Base-by-base conservation (phyloP, 2,113 vertebrate species). In the Pandion haliaetus region DNA sequence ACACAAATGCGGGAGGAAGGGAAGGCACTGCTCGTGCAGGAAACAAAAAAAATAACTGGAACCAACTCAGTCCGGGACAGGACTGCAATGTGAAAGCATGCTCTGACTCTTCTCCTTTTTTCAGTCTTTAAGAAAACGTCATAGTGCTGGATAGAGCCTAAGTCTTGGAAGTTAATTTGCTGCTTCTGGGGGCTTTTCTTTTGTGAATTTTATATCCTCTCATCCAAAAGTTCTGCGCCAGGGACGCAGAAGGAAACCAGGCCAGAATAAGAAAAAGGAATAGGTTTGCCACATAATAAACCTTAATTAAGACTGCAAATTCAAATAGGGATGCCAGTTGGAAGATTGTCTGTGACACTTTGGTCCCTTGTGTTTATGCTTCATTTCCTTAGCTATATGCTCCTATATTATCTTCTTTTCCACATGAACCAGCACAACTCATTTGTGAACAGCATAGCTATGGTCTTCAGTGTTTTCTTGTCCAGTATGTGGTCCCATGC, bases 1-100 rank as follows among this genome's bases (percentile, higher is more conserved):
- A n/a, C 5, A 54, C 3, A 67, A 47, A 71, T n/a, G 7, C 0
- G 0, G 18, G 13, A 55, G n/a, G 45, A 49, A 86, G 9, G 9
- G 13, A 76, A 80, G 15, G 13, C 12, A 28, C 9, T 44, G 9
- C 20, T 86, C 4, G 42, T 1, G 0, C 3, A 54, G 13, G n/a
- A 73, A 69, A 32, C 6, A 58, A 6, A 17, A 94, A 77, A 77
- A 72, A 12, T 57, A 61, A 28, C 19, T 40, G 14, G 17, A 78
- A 81, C 5, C 6, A 40, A 54, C 25, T 66, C 36, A 71, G 36
- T 49, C 9, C 25, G 38, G 36, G 9, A 52, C 6, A 69, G 12
- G 31, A 79, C 49, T 82, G 36, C 26, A 71, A 55, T 8, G 10
- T 55, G 47, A 44, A 87, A 71, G 7, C 2, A 0, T 59, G 31